Conservation (phyloP, 2,797 vertebrate species). For the Enteromius argenteus region DNA sequence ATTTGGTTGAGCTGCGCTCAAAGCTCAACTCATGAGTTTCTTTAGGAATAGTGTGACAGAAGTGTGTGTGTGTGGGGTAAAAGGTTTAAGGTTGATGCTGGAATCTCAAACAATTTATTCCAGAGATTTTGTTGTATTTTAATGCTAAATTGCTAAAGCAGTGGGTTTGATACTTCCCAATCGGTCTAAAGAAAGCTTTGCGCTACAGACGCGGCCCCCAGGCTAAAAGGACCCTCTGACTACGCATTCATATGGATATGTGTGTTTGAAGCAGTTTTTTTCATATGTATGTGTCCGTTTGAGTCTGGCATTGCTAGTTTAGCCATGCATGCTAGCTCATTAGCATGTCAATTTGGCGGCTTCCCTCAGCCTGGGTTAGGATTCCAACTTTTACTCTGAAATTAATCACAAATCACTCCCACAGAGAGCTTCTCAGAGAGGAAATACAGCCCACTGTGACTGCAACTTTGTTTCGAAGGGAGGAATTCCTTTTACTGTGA, state of each 20-base stretch:
- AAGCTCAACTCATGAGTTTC: conserved; percentile 37
- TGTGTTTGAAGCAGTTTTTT: conserved; percentile 44
- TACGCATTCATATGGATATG: conserved; percentile 61
- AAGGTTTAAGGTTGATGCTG: conserved; percentile 51
- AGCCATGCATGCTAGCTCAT: not conserved
- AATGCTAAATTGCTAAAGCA: conserved; percentile 55
- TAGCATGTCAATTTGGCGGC: conserved; percentile 42
- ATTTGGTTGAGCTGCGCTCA: conserved; percentile 59
- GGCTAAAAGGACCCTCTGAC: conserved; percentile 42
- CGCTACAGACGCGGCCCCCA: conserved; percentile 18
- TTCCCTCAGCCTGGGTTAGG: conserved; percentile 17
- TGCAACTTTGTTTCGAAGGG: conserved; percentile 12
- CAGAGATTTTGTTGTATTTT: conserved; percentile 53
- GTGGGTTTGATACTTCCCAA: conserved; percentile 39
- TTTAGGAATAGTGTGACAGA: conserved; percentile 39
- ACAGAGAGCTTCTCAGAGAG: conserved; percentile 24
- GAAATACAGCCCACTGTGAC: conserved; percentile 19
- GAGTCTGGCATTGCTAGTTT: conserved; percentile 19
- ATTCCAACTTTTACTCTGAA: conserved; percentile 27
- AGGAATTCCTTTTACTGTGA: conserved; percentile 25
- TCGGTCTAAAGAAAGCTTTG: conserved; percentile 34
- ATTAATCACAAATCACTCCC: conserved; percentile 33
- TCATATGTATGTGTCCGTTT: conserved; percentile 28
- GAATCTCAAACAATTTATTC: conserved; percentile 59
- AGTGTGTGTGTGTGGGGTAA: conserved; percentile 28